phyloP scores from a whole-genome alignment of 2,113 vertebrate species.

The Neolamprologus falcicula region DNA sequence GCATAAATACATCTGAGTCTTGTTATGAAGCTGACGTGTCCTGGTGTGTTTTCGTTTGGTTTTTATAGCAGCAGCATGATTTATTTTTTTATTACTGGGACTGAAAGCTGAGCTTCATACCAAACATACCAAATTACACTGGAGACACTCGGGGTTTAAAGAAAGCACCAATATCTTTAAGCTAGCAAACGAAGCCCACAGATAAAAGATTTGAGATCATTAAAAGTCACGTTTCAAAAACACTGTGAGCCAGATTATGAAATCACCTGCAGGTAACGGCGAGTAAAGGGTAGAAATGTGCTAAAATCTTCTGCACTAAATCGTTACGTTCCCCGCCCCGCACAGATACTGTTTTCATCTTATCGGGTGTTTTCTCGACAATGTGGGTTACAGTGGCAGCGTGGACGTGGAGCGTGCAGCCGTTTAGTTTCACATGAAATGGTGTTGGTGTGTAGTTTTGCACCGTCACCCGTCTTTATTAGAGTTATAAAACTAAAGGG shows the following conservation, averaged over 20 bases:
- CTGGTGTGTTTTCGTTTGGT: neutral
- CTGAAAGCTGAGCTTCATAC: neutral
- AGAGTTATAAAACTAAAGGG: neutral
- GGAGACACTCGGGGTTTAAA: neutral
- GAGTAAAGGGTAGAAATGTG: neutral
- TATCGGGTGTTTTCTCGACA: neutral
- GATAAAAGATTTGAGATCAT: neutral
- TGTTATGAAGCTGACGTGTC: neutral
- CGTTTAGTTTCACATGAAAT: neutral
- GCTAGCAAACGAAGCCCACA: neutral
- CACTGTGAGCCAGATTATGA: neutral
- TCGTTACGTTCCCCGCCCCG: neutral
- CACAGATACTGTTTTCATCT: neutral
- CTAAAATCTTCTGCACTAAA: neutral
- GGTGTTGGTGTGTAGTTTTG: neutral
- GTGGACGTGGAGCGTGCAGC: neutral
- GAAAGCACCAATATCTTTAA: neutral
- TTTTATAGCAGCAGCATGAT: neutral
- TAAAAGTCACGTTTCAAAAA: neutral
- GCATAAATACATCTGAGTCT: neutral
- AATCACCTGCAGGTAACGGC: neutral
- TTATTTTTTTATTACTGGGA: neutral
- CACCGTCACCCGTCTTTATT: neutral
- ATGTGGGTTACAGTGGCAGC: neutral
- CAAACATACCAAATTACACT: neutral